Conservation (phyloP, 2,888 invertebrate species). For the Nasonovia ribisnigri region DNA sequence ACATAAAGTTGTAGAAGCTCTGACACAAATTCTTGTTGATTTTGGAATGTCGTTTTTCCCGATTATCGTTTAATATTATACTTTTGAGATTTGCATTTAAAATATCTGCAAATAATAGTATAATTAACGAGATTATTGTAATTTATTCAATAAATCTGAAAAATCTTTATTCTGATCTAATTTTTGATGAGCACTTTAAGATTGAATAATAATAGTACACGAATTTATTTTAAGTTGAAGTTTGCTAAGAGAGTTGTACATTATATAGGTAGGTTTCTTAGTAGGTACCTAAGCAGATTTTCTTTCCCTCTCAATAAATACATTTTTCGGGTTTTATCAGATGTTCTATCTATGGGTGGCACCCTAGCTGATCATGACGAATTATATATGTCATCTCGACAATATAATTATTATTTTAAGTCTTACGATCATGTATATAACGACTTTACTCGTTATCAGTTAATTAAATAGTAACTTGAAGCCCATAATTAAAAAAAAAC, state of each 20-base stretch:
- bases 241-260: background rate
- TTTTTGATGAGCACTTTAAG: background rate
- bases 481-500: background rate
- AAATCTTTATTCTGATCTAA: background rate
- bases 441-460: conserved; percentile 28
- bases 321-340: background rate
- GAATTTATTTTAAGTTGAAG: background rate
- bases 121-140: background rate
- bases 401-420: background rate
- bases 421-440: background rate
- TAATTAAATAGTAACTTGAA: conserved; percentile 5
- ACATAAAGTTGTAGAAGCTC: background rate
- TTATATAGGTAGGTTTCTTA: background rate
- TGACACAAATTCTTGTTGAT: background rate
- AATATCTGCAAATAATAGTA: background rate
- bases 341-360: background rate
- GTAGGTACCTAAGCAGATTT: no score
- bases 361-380: background rate
- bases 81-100: background rate
- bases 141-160: background rate
- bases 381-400: background rate
- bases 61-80: background rate
- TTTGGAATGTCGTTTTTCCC: background rate
- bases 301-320: background rate
- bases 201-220: background rate